These are phyloP conservation scores for Trypoxylon attenuatum DNA, from an alignment of 2,888 invertebrate genomes.

Conservation along the genomic window DNA sequence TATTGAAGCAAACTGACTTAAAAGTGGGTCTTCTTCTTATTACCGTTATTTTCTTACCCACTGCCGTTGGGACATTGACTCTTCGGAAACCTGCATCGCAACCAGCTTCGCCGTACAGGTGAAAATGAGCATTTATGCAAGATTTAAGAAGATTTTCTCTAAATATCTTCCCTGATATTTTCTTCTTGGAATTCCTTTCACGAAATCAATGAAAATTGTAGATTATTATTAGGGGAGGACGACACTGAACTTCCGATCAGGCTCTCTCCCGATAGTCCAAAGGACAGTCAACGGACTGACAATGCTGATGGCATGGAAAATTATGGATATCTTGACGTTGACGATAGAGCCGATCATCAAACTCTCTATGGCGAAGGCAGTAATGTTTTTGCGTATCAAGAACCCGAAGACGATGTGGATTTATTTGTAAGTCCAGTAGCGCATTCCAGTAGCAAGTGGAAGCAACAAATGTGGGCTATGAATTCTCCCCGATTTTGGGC, in stretches of 20 bases:
- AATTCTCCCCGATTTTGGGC: slow-evolving; percentile 56
- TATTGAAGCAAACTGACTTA: slow-evolving; percentile 50
- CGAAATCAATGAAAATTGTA: slow-evolving; percentile 30
- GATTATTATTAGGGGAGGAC: slow-evolving; percentile 56
- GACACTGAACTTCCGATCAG: slow-evolving; percentile 58
- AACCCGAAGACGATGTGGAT: slow-evolving; percentile 51
- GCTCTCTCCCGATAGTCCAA: slow-evolving; percentile 11
- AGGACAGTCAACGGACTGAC: background rate
- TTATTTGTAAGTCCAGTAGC: slow-evolving; percentile 41
- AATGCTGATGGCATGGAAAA: background rate
- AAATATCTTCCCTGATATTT: background rate
- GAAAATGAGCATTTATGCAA: background rate
- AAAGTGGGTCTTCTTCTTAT: slow-evolving; percentile 59
- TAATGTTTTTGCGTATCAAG: slow-evolving; percentile 56
- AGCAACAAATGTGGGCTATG: slow-evolving; percentile 50
- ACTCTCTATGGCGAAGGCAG: slow-evolving; percentile 47
- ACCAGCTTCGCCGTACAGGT: slow-evolving; percentile 53
- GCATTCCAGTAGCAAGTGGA: slow-evolving; percentile 37
- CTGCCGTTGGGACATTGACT: slow-evolving; percentile 55
- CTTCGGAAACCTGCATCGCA: slow-evolving; percentile 48
- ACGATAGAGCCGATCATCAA: slow-evolving; percentile 1
- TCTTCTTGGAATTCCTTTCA: background rate
- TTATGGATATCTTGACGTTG: background rate
- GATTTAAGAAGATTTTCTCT: background rate
- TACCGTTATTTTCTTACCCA: slow-evolving; percentile 59